These are phyloP conservation scores for Cichladusa arquata DNA, from an alignment of 2,113 vertebrate genomes.

Conservation along the genomic window DNA sequence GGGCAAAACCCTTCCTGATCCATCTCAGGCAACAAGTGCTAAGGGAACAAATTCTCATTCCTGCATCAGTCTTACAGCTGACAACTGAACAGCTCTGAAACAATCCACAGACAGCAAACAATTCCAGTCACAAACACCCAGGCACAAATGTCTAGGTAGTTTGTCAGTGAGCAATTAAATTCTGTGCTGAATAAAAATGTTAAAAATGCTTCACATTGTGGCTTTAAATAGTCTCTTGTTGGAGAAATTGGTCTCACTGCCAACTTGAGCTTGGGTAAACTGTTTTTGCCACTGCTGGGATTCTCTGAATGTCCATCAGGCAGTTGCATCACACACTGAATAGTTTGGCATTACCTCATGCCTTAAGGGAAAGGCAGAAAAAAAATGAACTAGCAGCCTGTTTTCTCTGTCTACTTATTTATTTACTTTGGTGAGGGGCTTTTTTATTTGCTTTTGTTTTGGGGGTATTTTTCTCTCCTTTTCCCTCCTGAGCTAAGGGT, in stretches of 20 bases:
- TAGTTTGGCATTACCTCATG: slow-evolving; percentile 75
- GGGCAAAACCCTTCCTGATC: background rate
- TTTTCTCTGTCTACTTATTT: slow-evolving; percentile 66
- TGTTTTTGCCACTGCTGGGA: slow-evolving; percentile 47
- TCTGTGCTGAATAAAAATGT: slow-evolving; percentile 63
- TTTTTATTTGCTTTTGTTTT: slow-evolving; percentile 37
- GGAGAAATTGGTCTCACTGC: slow-evolving; percentile 29
- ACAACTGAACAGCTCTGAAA: background rate
- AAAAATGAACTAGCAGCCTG: slow-evolving; percentile 61
- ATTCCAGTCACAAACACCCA: slow-evolving; percentile 39
- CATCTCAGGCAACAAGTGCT: background rate
- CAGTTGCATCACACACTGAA: slow-evolving; percentile 58
- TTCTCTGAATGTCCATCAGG: slow-evolving; percentile 62
- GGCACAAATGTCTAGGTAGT: slow-evolving; percentile 52
- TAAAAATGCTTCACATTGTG: slow-evolving; percentile 68
- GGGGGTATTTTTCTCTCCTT: slow-evolving; percentile 1
- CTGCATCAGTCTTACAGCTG: background rate
- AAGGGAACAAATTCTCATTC: background rate
- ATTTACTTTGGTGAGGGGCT: slow-evolving; percentile 54
- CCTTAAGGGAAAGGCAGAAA: slow-evolving; percentile 61
- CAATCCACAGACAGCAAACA: slow-evolving; percentile 17
- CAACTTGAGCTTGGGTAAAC: slow-evolving; percentile 20
- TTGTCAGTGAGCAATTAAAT: slow-evolving; percentile 60
- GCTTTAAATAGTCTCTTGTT: slow-evolving; percentile 66
- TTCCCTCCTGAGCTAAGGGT: slow-evolving; percentile 39